A percentile compares a stretch with the other conserved stretches of the same genome.
These are phyloP conservation scores for Alectoris magna DNA, from an alignment of 2,797 vertebrate genomes.

Conservation along the genomic window DNA sequence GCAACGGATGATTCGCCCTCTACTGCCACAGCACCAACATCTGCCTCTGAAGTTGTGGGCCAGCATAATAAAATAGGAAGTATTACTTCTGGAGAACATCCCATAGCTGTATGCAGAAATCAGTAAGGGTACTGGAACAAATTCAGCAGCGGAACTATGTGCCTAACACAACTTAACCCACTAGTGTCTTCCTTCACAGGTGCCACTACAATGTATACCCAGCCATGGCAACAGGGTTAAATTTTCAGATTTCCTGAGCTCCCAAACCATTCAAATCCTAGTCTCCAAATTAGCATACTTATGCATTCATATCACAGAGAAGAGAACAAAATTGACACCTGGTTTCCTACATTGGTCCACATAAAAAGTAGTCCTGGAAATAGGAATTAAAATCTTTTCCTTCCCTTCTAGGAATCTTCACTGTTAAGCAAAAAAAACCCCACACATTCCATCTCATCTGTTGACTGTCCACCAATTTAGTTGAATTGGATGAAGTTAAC, in stretches of 20 bases:
- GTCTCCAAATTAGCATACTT: not conserved
- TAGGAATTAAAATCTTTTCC: not conserved
- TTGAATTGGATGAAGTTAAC: not conserved
- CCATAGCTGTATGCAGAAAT: not conserved
- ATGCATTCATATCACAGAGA: rapidly evolving
- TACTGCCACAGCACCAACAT: not conserved
- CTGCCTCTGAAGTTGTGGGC: not conserved
- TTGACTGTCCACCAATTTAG: not conserved
- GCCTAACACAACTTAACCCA: not conserved
- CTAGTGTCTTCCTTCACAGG: not conserved
- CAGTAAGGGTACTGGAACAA: not conserved
- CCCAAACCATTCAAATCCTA: not conserved
- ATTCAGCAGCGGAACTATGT: not conserved
- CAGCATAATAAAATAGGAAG: not conserved
- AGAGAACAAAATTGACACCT: not conserved
- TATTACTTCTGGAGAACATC: no score
- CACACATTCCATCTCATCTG: not conserved
- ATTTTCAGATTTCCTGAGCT: not conserved
- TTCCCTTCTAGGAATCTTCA: not conserved
- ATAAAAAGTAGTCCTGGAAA: not conserved
- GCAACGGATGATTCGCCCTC: not conserved
- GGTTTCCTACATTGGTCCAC: not conserved
- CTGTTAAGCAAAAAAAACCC: not conserved
- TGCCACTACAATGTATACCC: not conserved
- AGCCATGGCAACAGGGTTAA: not conserved